Evolutionary conservation across 1,140 invertebrate genomes (phyloP), one percentile per base, ranked within the genome.

Genomic region (Muscidifurax raptorellus): DNA sequence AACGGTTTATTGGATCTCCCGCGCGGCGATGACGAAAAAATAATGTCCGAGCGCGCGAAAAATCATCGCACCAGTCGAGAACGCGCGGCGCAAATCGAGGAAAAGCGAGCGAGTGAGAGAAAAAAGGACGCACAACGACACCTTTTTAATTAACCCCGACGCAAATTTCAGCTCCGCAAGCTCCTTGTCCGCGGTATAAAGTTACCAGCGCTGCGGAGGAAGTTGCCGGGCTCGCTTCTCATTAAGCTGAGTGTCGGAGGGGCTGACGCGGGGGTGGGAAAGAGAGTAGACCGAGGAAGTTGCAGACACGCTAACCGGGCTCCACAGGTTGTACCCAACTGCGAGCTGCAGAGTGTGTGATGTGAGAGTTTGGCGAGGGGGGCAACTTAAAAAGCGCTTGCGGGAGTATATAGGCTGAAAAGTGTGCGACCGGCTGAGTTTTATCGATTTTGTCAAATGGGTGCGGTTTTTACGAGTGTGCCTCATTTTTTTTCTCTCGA

Each of bases 91-190:
- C 15, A 40, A 40, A 40, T 40, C 3, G 36, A 40, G 36, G 36
- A 40, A n/a, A n/a, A n/a, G n/a, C n/a, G n/a, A n/a, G n/a, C n/a
- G n/a, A n/a, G n/a, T n/a, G n/a, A n/a, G n/a, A n/a, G 10, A 15
- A 67, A 67, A 67, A 27, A 67, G 10, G 66, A 28, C 7, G 25
- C 18, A 69, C 27, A 69, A 18, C 67, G 67, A 69, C 67, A 69
- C 67, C 67, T 69, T 69, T 69, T 69, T 69, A 69, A 69, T 69
- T 69, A 69, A 69, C 25, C 67, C 22, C 12, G 28, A 69, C 67
- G 28, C 67, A 30, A 59, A 59, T 59, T 59, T 59, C 18, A 59
- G 52, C 52, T 18, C 52, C 52, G 52, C 52, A 59, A 59, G 52
- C 52, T 59, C 52, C 52, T 59, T 59, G 52, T 59, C 52, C 52